Conservation (phyloP, 2,113 vertebrate species). For the Callocephalon fimbriatum region DNA sequence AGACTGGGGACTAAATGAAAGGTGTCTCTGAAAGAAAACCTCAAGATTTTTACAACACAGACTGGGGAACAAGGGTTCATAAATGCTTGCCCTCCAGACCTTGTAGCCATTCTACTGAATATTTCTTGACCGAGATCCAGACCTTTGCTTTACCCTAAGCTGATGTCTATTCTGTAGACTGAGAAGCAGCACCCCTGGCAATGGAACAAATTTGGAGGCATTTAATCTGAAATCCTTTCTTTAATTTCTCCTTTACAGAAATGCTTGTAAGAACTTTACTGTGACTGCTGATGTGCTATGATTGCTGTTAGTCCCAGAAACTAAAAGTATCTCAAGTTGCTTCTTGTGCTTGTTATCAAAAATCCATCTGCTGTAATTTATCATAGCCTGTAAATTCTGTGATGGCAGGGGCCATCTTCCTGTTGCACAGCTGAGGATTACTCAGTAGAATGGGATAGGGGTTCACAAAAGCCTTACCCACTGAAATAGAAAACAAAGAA, state of each 20-base stretch:
- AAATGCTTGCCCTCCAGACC: neutral
- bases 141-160: fast-evolving
- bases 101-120: fast-evolving
- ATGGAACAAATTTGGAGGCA: neutral
- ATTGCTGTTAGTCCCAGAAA: neutral
- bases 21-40: too few relatives aligned
- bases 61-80: too few relatives aligned
- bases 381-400: neutral
- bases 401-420: neutral
- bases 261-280: neutral
- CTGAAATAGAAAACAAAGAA: neutral
- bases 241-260: neutral
- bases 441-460: fast-evolving
- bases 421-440: neutral
- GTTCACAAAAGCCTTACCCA: neutral
- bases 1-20: too few relatives aligned
- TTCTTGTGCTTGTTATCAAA: neutral
- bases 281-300: neutral
- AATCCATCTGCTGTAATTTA: neutral
- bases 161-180: neutral
- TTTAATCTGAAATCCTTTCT: neutral
- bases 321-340: neutral
- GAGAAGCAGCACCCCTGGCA: neutral
- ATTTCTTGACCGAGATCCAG: neutral
- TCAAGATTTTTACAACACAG: too few relatives aligned